Evolutionary conservation across 2,888 invertebrate species (phyloP), one percentile per base, ranked within the genome.

Genomic region (Thyatira batis): DNA sequence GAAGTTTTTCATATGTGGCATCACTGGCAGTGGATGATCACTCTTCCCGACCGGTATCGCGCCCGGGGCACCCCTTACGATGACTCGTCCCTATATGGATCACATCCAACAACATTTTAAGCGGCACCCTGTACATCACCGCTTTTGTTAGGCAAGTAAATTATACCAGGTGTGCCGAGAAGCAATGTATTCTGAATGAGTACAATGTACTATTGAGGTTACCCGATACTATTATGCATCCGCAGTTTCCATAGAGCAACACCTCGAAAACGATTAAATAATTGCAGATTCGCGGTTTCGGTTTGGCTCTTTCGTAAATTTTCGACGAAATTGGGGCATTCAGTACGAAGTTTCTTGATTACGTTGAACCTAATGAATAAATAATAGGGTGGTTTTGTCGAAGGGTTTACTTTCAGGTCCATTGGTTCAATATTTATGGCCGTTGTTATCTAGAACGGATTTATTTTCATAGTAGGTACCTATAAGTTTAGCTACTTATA

Each of bases 191-290:
- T 39, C 17, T 1, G 17, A 39, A 17, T 17, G 17, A 5, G 39
- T 17, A 39, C 39, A 39, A 27, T 27, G 17, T 9, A 20, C 10
- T 2, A 13, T 28, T 48, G 25, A 60, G 63, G 56, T 63, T 71
- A 65, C 53, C 59, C 63, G 61, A 77, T 75, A 74, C 72, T 73
- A 69, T 75, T 78, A 76, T 73, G 68, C 75, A 73, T 76, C 73
- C 78, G 67, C 80, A 78, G 83, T 85, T 84, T 85, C 81, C 82
- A 82, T 78, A 65, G 76, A 82, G 80, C 73, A 85, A 85, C 84
- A 87, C 84, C 82, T 86, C 82, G 71, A 84, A 86, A 85, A 85
- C 85, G 85, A 85, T 87, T 83, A 86, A 88, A 89, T 89, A 86
- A 88, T 85, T 84, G 84, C 80, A 85, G 84, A 84, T 78, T 81